Evolutionary conservation across 2,113 vertebrate genomes (phyloP), one percentile per base, ranked within the genome.

Genomic region (Gorsachius goisagi): DNA sequence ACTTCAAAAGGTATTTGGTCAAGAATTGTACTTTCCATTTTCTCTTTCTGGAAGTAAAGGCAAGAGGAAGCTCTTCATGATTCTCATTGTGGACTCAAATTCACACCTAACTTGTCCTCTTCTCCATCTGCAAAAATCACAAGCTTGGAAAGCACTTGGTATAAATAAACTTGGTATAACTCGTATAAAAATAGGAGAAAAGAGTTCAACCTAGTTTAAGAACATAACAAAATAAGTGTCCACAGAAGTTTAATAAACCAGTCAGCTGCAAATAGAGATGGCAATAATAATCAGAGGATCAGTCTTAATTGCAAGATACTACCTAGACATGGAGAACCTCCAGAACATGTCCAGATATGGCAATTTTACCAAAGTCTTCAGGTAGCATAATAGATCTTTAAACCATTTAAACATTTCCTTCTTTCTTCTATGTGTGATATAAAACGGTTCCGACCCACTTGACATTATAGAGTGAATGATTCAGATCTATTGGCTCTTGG

Each of bases 401-500:
- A 91, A 37, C 15, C 13, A 33, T 89, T 79, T 53, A 41, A n/a
- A 28, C 22, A 9, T 91, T 89, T 75, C 22, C 33, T 81, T 73
- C 62, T 60, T 83, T 58, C 8, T 21, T 59, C 56, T 86, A 0
- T 60, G 56, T 90, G 15, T 88, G 60, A 21, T 28, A 37, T 9
- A 28, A 49, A 96, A 4, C 83, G 78, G 47, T 24, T 94, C 80
- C 52, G 89, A 84, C 76, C n/a, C 76, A 17, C 39, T 78, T 89
- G 76, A 85, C 15, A 1, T 88, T 92, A 32, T 22, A 75, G 80
- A 71, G 22, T 2, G 14, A 82, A 58, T 93, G 80, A 87, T 93
- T 94, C 60, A 78, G 68, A 78, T 81, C 56, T 84, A 26, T 52
- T 94, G 92, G 79, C 95, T 90, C 79, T 63, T 84, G 41, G 35